A percentile compares a stretch with the other conserved stretches of the same genome.
Conservation (phyloP, 2,888 invertebrate genomes). For the Dryobotodes eremita region DNA sequence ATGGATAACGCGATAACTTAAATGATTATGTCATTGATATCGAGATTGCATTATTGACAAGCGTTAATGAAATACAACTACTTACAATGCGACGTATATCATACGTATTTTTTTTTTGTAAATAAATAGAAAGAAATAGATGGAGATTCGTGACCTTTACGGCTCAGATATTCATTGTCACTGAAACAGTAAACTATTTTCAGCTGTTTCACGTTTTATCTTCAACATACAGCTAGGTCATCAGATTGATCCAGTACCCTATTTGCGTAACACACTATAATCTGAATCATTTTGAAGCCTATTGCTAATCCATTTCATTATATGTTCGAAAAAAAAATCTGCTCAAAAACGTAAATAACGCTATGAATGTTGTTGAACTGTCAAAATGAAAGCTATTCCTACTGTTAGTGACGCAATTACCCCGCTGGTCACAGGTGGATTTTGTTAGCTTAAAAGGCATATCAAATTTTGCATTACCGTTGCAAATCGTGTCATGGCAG, state of each 20-base stretch:
- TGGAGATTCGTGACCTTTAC: neutral
- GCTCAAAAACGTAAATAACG: too few relatives aligned
- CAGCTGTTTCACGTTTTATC: neutral
- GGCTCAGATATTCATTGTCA: neutral
- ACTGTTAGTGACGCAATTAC: too few relatives aligned
- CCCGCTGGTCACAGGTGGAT: neutral
- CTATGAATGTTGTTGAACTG: too few relatives aligned
- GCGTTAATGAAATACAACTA: neutral
- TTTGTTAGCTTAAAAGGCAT: neutral
- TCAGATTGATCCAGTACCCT: neutral
- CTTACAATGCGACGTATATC: neutral
- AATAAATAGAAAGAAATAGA: neutral
- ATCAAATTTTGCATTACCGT: neutral
- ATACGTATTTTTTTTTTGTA: neutral
- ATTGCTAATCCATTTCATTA: too few relatives aligned
- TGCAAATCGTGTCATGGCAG: slow-evolving; percentile 8
- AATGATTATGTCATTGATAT: neutral
- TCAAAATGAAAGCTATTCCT: too few relatives aligned
- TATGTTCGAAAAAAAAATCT: too few relatives aligned
- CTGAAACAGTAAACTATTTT: neutral
- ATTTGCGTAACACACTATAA: too few relatives aligned
- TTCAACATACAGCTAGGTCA: neutral
- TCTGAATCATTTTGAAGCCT: too few relatives aligned
- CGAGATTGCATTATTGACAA: neutral
- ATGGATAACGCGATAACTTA: neutral